phyloP scores from a whole-genome alignment of 2,888 invertebrate genomes.

The Ophion costatus region DNA sequence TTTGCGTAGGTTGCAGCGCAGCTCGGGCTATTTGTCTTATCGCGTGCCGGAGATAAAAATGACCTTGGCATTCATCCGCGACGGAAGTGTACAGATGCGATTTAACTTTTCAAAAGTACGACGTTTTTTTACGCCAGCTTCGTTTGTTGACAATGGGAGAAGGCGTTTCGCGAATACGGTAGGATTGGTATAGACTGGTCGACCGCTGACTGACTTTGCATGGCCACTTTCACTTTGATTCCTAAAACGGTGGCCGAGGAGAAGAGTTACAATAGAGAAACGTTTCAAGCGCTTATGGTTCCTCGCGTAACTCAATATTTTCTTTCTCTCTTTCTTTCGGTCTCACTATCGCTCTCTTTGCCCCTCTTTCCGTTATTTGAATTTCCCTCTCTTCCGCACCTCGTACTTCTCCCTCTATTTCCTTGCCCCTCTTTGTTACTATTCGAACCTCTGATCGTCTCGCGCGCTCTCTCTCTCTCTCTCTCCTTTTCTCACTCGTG shows the following conservation, averaged over 20 bases:
- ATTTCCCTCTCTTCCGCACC: no score
- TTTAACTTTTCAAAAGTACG: not conserved
- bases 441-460: not conserved
- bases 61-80: constrained; percentile 3
- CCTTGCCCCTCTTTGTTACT: no score
- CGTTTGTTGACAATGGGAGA: no score
- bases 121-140: no score
- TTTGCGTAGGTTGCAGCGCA: not conserved
- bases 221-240: constrained; percentile 49
- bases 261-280: constrained; percentile 30
- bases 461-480: constrained; percentile 15
- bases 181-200: not conserved
- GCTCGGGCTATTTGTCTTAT: not conserved
- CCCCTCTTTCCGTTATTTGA: no score
- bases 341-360: not conserved
- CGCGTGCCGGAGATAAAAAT: constrained; percentile 6
- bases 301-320: constrained; percentile 38
- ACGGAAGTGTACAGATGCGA: not conserved
- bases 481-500: not conserved
- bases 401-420: no score
- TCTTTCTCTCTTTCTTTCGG: not conserved
- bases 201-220: not conserved
- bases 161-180: no score
- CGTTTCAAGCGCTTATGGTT: constrained; percentile 5
- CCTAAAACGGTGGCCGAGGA: constrained; percentile 13